Conservation (phyloP, 1,140 invertebrate species). For the Saxidomus purpurata region DNA sequence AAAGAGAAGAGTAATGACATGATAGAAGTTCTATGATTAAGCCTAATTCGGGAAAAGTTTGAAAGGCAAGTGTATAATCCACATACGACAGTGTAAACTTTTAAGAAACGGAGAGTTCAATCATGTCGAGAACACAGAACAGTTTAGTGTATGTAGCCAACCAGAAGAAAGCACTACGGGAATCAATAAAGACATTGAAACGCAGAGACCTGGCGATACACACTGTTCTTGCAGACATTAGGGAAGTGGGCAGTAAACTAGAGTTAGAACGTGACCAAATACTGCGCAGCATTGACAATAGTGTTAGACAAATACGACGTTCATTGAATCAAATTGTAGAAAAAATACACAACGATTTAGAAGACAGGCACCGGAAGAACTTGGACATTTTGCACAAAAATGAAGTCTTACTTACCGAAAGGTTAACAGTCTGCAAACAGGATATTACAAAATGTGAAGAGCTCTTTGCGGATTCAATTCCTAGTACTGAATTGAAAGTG, state of each 20-base stretch:
- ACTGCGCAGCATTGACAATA: neutral
- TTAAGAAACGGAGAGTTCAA: too few relatives aligned
- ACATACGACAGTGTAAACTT: too few relatives aligned
- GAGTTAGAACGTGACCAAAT: neutral
- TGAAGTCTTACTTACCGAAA: neutral
- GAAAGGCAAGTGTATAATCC: too few relatives aligned
- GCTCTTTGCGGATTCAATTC: neutral
- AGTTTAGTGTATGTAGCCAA: neutral
- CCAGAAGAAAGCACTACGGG: neutral
- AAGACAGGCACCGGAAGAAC: neutral
- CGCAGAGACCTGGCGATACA: slow-evolving; percentile 74
- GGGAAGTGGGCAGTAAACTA: neutral
- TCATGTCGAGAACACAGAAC: too few relatives aligned
- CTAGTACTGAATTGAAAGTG: neutral
- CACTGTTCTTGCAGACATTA: slow-evolving; percentile 63
- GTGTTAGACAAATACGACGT: neutral
- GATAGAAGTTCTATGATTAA: too few relatives aligned
- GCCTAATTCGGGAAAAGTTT: too few relatives aligned
- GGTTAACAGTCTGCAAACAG: neutral
- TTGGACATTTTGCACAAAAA: neutral
- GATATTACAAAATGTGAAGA: slow-evolving; percentile 21
- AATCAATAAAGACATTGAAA: neutral
- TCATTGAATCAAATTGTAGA: slow-evolving; percentile 1
- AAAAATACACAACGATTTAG: neutral
- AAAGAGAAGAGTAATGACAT: too few relatives aligned